Percentiles rank a stretch among this genome's conserved stretches.
These are phyloP conservation scores for Ganaspis brasiliensis DNA, from an alignment of 2,888 invertebrate genomes.

Conservation along the genomic window DNA sequence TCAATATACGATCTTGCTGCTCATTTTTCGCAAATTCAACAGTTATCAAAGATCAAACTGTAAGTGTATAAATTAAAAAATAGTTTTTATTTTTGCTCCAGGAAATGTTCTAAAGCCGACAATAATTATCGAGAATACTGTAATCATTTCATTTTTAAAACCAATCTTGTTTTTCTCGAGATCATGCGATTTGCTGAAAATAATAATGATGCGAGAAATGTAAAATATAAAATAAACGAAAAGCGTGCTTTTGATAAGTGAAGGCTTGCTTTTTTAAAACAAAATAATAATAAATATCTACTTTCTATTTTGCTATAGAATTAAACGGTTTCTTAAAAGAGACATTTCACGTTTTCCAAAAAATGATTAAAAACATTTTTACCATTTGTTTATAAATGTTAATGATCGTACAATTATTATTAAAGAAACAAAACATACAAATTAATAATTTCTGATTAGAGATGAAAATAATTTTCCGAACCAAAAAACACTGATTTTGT, in stretches of 20 bases:
- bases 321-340: neutral
- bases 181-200: slow-evolving; percentile 6
- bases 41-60: no score
- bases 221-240: slow-evolving; percentile 1
- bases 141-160: neutral
- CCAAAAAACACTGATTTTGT: no score
- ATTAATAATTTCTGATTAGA: no score
- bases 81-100: no score
- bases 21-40: no score
- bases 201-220: slow-evolving; percentile 2
- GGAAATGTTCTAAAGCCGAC: no score
- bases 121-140: slow-evolving; percentile 4
- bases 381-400: no score
- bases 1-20: no score
- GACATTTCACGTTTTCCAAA: neutral
- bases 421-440: no score
- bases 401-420: no score
- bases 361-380: neutral
- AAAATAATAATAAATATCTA: slow-evolving; percentile 3
- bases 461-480: no score
- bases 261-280: neutral
- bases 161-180: neutral
- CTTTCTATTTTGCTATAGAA: slow-evolving; percentile 13
- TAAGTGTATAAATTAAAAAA: no score
- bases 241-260: slow-evolving; percentile 27